These are phyloP conservation scores for Myxocyprinus asiaticus DNA, from an alignment of 2,113 vertebrate species.

Conservation along the genomic window DNA sequence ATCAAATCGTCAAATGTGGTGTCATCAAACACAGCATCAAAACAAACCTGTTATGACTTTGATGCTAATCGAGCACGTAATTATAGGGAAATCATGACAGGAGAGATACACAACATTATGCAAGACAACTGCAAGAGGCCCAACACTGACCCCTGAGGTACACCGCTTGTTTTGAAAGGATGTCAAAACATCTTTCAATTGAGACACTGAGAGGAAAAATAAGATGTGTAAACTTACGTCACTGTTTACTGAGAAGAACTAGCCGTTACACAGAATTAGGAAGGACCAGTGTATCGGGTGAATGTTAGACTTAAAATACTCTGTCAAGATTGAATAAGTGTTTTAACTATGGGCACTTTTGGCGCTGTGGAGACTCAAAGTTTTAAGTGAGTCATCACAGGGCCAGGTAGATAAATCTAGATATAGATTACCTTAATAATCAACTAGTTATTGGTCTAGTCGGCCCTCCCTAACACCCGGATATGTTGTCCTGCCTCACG, in stretches of 20 bases:
- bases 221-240: background rate
- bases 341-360: no score
- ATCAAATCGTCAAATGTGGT: slow-evolving; percentile 19
- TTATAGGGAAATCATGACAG: background rate
- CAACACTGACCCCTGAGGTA: slow-evolving; percentile 12
- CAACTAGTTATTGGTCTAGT: no score
- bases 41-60: background rate
- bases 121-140: background rate
- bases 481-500: slow-evolving; percentile 13
- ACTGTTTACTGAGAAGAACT: background rate
- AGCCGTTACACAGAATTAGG: slow-evolving; percentile 21
- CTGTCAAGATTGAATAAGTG: no score
- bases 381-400: no score
- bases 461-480: background rate
- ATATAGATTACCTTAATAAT: no score
- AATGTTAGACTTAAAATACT: background rate
- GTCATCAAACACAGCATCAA: slow-evolving; percentile 14
- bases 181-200: slow-evolving; percentile 5
- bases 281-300: background rate
- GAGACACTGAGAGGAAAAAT: no score
- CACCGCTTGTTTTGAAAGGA: background rate
- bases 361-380: no score
- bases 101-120: background rate
- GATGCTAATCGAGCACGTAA: slow-evolving; percentile 20
- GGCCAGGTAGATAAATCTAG: no score